A percentile compares a stretch with the other conserved stretches of the same genome.
Conservation (phyloP, 2,888 invertebrate species). For the Scaptomyza caliginosa region DNA sequence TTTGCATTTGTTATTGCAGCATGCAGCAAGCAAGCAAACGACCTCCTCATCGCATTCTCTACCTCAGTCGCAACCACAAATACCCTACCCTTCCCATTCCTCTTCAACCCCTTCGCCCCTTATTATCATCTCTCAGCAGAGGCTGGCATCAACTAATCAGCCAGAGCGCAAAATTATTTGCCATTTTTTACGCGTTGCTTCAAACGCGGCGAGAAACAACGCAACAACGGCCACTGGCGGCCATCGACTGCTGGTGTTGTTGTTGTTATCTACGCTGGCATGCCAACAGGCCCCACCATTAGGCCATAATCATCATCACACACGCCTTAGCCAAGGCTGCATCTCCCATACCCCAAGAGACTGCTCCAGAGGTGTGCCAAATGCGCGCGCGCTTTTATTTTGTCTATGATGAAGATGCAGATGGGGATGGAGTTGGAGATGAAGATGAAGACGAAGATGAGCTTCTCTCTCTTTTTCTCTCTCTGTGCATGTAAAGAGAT, state of each 20-base stretch:
- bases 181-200: constrained; percentile 78
- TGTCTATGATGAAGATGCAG: constrained; percentile 49
- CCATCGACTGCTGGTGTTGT: constrained; percentile 39
- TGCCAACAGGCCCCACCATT: constrained; percentile 78
- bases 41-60: constrained; percentile 22
- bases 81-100: too few species aligned
- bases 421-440: constrained; percentile 21
- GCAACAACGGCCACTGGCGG: constrained; percentile 44
- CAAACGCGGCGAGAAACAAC: constrained; percentile 65
- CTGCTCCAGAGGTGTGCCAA: constrained; percentile 53
- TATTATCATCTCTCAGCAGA: not conserved
- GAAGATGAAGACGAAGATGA: constrained; percentile 3
- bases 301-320: constrained; percentile 78
- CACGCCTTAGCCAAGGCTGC: constrained; percentile 73
- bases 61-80: not conserved
- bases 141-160: constrained; percentile 72
- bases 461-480: not conserved
- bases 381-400: constrained; percentile 54
- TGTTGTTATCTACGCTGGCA: constrained; percentile 58
- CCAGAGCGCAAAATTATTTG: constrained; percentile 78
- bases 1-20: constrained; percentile 19
- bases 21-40: constrained; percentile 31
- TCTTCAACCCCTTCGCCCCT: not conserved
- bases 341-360: constrained; percentile 19
- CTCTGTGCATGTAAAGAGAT: constrained; percentile 1